A percentile compares a stretch with the other conserved stretches of the same genome.
These are phyloP conservation scores for Emmelina monodactyla DNA, from an alignment of 2,888 invertebrate genomes.

Conservation along the genomic window DNA sequence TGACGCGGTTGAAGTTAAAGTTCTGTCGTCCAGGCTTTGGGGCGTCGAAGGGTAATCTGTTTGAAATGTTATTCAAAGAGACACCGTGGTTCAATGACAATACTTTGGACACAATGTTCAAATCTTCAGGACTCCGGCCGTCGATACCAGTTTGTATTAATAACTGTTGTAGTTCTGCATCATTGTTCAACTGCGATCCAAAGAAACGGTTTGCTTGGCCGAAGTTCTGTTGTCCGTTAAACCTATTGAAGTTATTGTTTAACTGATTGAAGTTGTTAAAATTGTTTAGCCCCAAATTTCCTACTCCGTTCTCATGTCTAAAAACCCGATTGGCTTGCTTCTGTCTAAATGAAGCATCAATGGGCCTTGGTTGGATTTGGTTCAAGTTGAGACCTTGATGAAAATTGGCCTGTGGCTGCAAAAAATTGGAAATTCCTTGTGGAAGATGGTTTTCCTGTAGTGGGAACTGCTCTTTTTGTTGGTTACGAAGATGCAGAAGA, in stretches of 20 bases:
- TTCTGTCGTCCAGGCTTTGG: slow-evolving; percentile 41
- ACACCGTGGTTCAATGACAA: slow-evolving; percentile 80
- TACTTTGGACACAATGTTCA: slow-evolving; percentile 83
- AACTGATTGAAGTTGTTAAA: slow-evolving; percentile 37
- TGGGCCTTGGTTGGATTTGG: slow-evolving; percentile 31
- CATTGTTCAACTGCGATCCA: slow-evolving; percentile 40
- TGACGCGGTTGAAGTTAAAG: background rate
- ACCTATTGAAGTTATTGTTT: slow-evolving; percentile 50
- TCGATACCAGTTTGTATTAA: slow-evolving; percentile 73
- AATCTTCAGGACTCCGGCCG: slow-evolving; percentile 71
- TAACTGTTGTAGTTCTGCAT: slow-evolving; percentile 70
- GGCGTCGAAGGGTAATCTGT: slow-evolving; percentile 49
- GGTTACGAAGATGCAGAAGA: slow-evolving; percentile 48
- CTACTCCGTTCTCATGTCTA: slow-evolving; percentile 66
- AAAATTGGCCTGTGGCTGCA: slow-evolving; percentile 34
- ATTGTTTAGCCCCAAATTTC: slow-evolving; percentile 70
- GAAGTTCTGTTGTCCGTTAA: slow-evolving; percentile 36
- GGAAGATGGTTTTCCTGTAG: slow-evolving; percentile 57
- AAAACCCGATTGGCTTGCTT: slow-evolving; percentile 55
- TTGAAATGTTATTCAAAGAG: slow-evolving; percentile 46
- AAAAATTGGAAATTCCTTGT: slow-evolving; percentile 43
- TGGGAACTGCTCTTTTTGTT: slow-evolving; percentile 52
- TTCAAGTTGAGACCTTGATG: slow-evolving; percentile 39
- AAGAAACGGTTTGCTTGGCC: slow-evolving; percentile 36
- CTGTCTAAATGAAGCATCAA: slow-evolving; percentile 31